phyloP scores from a whole-genome alignment of 92 coral and sea anemone genomes.

The Parazoanthus darwini region DNA sequence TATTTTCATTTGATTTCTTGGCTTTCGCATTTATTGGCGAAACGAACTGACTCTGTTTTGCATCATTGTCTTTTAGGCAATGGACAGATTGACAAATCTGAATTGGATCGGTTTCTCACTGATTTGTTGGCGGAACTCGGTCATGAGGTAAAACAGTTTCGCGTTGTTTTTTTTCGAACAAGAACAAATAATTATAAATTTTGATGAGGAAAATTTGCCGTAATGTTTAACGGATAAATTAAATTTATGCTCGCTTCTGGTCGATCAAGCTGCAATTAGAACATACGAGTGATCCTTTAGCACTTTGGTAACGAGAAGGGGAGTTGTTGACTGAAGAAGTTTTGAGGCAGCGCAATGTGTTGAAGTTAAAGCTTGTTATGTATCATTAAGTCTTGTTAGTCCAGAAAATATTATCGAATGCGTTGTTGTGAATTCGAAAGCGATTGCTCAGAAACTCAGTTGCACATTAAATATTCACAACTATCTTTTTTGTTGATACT shows the following conservation, averaged over 20 bases:
- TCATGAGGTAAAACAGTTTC: constrained; percentile 6
- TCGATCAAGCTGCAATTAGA: constrained; percentile 20
- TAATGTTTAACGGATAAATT: constrained; percentile 16
- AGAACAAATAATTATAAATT: neutral
- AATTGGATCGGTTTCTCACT: constrained; percentile 21
- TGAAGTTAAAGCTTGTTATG: neutral
- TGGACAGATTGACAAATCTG: constrained; percentile 34
- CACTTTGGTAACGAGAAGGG: neutral
- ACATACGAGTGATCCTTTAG: neutral
- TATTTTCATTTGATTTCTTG: neutral
- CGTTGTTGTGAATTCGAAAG: neutral
- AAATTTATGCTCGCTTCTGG: neutral
- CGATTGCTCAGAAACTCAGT: constrained; percentile 26
- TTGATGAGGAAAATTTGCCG: neutral
- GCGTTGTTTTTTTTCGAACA: neutral
- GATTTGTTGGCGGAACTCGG: constrained; percentile 36
- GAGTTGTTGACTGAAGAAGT: too few relatives aligned
- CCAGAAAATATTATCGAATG: neutral
- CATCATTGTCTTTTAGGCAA: constrained; percentile 9
- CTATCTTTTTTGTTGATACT: neutral
- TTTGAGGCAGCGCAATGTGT: neutral
- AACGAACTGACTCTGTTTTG: neutral
- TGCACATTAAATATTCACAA: neutral
- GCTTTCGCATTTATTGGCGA: neutral
- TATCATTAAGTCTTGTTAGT: neutral